phyloP scores from a whole-genome alignment of 2,797 vertebrate genomes.

The Sebastes diploproa region DNA sequence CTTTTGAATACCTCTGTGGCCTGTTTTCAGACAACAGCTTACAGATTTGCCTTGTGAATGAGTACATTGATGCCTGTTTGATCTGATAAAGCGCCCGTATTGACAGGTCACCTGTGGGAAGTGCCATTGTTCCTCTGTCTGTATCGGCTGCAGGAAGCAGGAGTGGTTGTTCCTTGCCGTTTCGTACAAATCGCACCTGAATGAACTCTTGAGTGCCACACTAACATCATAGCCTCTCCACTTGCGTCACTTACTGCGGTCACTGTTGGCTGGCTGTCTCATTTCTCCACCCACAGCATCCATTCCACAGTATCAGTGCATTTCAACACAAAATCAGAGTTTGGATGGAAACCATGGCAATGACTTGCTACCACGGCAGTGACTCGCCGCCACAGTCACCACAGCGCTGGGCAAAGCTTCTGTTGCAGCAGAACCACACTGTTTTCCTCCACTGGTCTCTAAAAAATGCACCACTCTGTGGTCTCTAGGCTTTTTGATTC shows the following conservation, averaged over 20 bases:
- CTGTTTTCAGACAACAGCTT: slow-evolving; percentile 43
- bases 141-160: not conserved
- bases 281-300: slow-evolving; percentile 63
- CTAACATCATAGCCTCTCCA: slow-evolving; percentile 51
- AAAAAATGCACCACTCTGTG: slow-evolving; percentile 40
- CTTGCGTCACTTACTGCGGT: slow-evolving; percentile 73
- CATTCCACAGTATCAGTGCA: slow-evolving; percentile 64
- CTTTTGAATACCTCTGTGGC: slow-evolving; percentile 48
- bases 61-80: slow-evolving; percentile 20
- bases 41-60: slow-evolving; percentile 46
- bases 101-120: slow-evolving; percentile 37
- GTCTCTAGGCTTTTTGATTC: slow-evolving; percentile 36
- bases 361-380: slow-evolving; percentile 73
- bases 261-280: slow-evolving; percentile 39
- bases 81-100: slow-evolving; percentile 36
- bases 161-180: not conserved
- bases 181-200: slow-evolving; percentile 44
- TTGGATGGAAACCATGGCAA: slow-evolving; percentile 76
- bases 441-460: slow-evolving; percentile 51
- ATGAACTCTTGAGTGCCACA: slow-evolving; percentile 26
- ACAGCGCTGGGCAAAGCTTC: slow-evolving; percentile 65
- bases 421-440: slow-evolving; percentile 54
- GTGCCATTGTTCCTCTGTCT: slow-evolving; percentile 22
- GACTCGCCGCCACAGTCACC: slow-evolving; percentile 74
- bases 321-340: slow-evolving; percentile 54